Percentiles rank a stretch among this genome's conserved stretches.
These are phyloP conservation scores for Sinocyclocheilus anophthalmus DNA, from an alignment of 2,113 vertebrate species.

Conservation along the genomic window DNA sequence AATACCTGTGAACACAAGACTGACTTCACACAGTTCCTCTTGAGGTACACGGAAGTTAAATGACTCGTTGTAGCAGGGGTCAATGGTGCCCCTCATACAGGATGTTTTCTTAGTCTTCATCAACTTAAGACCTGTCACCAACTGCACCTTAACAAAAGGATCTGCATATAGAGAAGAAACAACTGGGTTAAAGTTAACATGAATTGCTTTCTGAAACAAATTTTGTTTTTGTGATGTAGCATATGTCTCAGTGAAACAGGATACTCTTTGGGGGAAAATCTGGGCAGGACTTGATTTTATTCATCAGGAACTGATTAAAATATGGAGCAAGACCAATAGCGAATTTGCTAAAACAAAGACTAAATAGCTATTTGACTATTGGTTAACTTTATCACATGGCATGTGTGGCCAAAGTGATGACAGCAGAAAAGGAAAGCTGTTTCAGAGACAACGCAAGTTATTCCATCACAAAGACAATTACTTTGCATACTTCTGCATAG, in stretches of 20 bases:
- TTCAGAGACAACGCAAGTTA: neutral
- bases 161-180: conserved; percentile 67
- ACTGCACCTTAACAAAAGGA: conserved; percentile 90
- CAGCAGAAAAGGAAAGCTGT: neutral
- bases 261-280: neutral
- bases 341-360: neutral
- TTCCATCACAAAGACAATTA: neutral
- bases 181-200: neutral
- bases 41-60: conserved; percentile 89
- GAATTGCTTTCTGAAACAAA: neutral
- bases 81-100: conserved; percentile 86
- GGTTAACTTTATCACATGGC: neutral
- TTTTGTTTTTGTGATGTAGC: neutral
- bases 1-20: conserved; percentile 88
- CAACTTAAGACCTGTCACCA: conserved; percentile 86
- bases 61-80: conserved; percentile 90
- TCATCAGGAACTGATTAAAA: neutral
- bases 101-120: conserved; percentile 90
- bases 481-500: neutral
- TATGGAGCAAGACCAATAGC: neutral
- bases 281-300: neutral
- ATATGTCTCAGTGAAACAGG: conserved; percentile 3
- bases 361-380: neutral
- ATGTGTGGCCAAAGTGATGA: neutral
- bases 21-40: conserved; percentile 85